These are phyloP conservation scores for Drosophila erecta DNA, from an alignment of 1,140 invertebrate species.

Conservation along the genomic window DNA sequence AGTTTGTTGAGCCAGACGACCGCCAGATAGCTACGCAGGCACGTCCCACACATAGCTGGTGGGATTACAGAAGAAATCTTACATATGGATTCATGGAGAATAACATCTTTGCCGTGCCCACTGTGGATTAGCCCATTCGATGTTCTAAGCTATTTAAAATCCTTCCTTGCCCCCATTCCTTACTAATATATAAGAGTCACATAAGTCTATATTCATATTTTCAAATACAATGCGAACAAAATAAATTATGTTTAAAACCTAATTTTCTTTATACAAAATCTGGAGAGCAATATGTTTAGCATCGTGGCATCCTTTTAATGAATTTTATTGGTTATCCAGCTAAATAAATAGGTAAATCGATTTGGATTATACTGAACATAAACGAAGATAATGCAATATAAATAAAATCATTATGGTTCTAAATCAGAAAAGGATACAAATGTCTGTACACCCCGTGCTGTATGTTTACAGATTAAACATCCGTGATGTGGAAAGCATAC, in stretches of 20 bases:
- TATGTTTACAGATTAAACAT: neutral
- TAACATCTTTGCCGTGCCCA: constrained; percentile 66
- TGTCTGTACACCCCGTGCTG: neutral
- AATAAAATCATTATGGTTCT: neutral
- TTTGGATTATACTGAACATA: too few relatives aligned
- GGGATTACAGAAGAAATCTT: constrained; percentile 71
- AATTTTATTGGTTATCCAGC: too few relatives aligned
- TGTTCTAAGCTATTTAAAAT: constrained; percentile 11
- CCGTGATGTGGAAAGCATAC: too few relatives aligned
- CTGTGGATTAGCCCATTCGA: constrained; percentile 37
- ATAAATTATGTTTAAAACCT: too few relatives aligned
- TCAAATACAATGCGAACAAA: neutral
- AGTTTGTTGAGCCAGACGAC: constrained; percentile 43
- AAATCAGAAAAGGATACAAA: neutral
- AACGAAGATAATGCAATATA: neutral
- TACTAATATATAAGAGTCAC: constrained; percentile 24
- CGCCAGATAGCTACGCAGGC: constrained; percentile 7
- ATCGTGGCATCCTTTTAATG: too few relatives aligned
- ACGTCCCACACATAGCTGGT: constrained; percentile 48
- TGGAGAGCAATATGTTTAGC: too few relatives aligned
- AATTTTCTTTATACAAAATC: too few relatives aligned
- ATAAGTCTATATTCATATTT: constrained; percentile 7
- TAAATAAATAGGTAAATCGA: too few relatives aligned
- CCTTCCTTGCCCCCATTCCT: constrained; percentile 51
- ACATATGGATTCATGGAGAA: constrained; percentile 73